These are phyloP conservation scores for Phalangium opilio DNA, from an alignment of 2,888 invertebrate genomes.

Conservation along the genomic window DNA sequence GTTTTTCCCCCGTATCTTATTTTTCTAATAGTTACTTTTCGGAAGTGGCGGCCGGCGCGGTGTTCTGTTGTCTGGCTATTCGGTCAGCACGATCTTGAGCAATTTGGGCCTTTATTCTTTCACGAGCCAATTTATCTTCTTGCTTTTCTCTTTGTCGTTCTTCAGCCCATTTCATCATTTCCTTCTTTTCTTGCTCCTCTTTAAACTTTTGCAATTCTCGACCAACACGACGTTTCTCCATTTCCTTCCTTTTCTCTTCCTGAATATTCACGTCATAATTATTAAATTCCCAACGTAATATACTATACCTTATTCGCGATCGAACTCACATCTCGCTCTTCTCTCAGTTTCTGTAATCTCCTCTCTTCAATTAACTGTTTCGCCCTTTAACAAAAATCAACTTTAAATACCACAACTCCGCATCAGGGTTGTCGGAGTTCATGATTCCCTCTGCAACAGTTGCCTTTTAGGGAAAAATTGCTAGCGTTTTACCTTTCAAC, in stretches of 20 bases:
- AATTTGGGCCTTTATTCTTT: constrained; percentile 65
- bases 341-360: too few species aligned
- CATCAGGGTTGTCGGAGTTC: too few species aligned
- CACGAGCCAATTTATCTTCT: constrained; percentile 55
- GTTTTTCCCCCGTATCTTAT: too few species aligned
- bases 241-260: constrained; percentile 40
- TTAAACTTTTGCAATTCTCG: constrained; percentile 55
- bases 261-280: constrained; percentile 28
- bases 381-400: too few species aligned
- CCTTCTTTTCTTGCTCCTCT: constrained; percentile 56
- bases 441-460: too few species aligned
- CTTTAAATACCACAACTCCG: too few species aligned
- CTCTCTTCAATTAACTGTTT: too few species aligned
- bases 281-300: too few species aligned
- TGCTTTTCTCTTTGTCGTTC: constrained; percentile 58
- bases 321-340: too few species aligned
- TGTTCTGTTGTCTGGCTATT: constrained; percentile 32
- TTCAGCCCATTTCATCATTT: constrained; percentile 52
- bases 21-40: too few species aligned
- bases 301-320: too few species aligned
- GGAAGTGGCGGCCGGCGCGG: not conserved
- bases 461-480: too few species aligned
- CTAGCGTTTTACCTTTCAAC: constrained; percentile 48
- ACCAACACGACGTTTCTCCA: constrained; percentile 55
- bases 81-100: constrained; percentile 54